Conservation (phyloP, 2,888 invertebrate genomes). For the Zaprionus obscuricornis region DNA sequence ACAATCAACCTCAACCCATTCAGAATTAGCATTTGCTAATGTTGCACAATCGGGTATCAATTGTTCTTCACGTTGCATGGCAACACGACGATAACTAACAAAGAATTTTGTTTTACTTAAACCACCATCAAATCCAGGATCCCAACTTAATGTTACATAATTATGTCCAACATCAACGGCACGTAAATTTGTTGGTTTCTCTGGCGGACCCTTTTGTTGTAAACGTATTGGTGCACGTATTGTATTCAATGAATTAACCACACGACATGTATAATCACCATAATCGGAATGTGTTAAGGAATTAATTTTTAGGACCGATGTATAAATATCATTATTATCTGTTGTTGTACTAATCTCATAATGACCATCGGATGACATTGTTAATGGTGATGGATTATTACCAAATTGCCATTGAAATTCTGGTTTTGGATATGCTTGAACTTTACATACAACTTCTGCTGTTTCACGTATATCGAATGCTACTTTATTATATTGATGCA, state of each 20-base stretch:
- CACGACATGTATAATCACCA: slow-evolving; percentile 95
- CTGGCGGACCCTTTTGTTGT: slow-evolving; percentile 94
- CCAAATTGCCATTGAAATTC: slow-evolving; percentile 96
- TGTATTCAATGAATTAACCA: slow-evolving; percentile 91
- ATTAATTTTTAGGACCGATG: slow-evolving; percentile 89
- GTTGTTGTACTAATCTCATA: slow-evolving; percentile 92
- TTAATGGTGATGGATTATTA: slow-evolving; percentile 89
- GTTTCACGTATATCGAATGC: slow-evolving; percentile 93
- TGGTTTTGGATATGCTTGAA: slow-evolving; percentile 95
- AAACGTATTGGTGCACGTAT: slow-evolving; percentile 90
- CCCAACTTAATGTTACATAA: slow-evolving; percentile 92
- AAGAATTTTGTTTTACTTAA: slow-evolving; percentile 93
- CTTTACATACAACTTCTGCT: slow-evolving; percentile 93
- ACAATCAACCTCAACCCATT: slow-evolving; percentile 94
- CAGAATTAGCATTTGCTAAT: slow-evolving; percentile 85
- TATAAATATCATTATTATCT: slow-evolving; percentile 93
- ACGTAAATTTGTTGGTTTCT: slow-evolving; percentile 89
- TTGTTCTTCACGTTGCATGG: slow-evolving; percentile 86
- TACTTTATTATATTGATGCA: slow-evolving; percentile 93
- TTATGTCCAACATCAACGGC: slow-evolving; percentile 91
- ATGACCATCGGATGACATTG: slow-evolving; percentile 92
- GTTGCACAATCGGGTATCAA: slow-evolving; percentile 86
- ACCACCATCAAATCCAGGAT: slow-evolving; percentile 95
- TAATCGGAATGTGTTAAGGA: slow-evolving; percentile 92
- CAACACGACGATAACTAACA: slow-evolving; percentile 90